Conservation (phyloP, 2,797 vertebrate species). For the Anguilla pacifica region DNA sequence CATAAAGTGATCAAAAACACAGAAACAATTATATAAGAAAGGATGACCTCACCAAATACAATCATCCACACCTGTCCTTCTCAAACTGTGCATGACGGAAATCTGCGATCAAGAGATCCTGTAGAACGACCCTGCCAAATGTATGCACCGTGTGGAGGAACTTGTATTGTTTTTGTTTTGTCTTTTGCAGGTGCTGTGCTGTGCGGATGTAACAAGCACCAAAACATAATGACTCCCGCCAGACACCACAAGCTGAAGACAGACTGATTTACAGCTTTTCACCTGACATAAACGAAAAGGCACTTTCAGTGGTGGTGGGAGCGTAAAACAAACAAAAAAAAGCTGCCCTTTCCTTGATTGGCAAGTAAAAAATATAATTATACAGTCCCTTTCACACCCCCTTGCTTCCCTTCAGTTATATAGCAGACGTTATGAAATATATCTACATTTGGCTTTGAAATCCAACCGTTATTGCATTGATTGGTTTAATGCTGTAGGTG, state of each 20-base stretch:
- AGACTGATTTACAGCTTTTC: constrained; percentile 15
- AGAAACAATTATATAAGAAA: background rate
- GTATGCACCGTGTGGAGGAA: background rate
- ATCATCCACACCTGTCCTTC: background rate
- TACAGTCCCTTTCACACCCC: background rate
- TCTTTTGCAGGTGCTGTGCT: constrained; percentile 71
- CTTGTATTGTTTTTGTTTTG: constrained; percentile 23
- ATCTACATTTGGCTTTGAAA: background rate
- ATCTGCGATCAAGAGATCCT: background rate
- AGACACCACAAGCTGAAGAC: constrained; percentile 27
- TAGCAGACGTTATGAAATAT: background rate
- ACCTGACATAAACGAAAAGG: background rate
- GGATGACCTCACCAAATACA: background rate
- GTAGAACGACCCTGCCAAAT: background rate
- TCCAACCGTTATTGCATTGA: background rate
- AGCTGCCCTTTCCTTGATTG: background rate
- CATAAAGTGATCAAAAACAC: background rate
- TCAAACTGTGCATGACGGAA: background rate
- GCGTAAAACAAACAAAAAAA: background rate
- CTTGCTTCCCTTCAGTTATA: background rate
- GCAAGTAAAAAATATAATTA: background rate
- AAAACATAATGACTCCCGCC: constrained; percentile 31
- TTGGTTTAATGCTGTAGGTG: background rate
- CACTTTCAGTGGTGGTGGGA: background rate
- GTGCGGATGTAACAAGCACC: constrained; percentile 57